Conservation (phyloP, 2,113 vertebrate genomes). For the Narcine bancroftii region DNA sequence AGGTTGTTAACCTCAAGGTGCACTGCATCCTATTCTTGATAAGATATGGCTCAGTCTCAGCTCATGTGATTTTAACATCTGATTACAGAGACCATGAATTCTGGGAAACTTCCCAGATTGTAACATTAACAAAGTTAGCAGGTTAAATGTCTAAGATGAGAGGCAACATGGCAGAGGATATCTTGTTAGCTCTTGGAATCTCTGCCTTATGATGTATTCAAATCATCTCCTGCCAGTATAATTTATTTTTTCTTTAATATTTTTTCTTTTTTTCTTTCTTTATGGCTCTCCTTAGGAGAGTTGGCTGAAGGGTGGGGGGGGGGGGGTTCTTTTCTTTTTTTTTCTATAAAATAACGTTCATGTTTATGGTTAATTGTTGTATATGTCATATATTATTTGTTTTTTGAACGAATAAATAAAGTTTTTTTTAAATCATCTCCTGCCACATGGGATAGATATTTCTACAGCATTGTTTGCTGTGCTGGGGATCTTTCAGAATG, state of each 20-base stretch:
- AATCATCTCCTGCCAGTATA: constrained; percentile 40
- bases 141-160: background rate
- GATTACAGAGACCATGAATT: background rate
- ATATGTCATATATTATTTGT: too few relatives aligned
- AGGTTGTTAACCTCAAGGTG: background rate
- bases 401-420: too few relatives aligned
- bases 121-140: background rate
- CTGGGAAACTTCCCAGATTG: background rate
- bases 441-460: constrained; percentile 40
- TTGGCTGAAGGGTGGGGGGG: too few relatives aligned
- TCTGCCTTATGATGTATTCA: constrained; percentile 40
- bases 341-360: too few relatives aligned
- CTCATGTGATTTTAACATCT: background rate
- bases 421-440: constrained; percentile 43
- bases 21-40: background rate
- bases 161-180: background rate
- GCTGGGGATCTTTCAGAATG: constrained; percentile 43
- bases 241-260: too few relatives aligned
- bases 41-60: background rate
- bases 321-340: too few relatives aligned
- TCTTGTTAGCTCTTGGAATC: background rate
- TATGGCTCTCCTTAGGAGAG: too few relatives aligned
- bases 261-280: too few relatives aligned
- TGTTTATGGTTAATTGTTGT: too few relatives aligned
- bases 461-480: constrained; percentile 38